These are phyloP conservation scores for Chinchilla lanigera DNA, from an alignment of 2,113 vertebrate species.

Conservation along the genomic window DNA sequence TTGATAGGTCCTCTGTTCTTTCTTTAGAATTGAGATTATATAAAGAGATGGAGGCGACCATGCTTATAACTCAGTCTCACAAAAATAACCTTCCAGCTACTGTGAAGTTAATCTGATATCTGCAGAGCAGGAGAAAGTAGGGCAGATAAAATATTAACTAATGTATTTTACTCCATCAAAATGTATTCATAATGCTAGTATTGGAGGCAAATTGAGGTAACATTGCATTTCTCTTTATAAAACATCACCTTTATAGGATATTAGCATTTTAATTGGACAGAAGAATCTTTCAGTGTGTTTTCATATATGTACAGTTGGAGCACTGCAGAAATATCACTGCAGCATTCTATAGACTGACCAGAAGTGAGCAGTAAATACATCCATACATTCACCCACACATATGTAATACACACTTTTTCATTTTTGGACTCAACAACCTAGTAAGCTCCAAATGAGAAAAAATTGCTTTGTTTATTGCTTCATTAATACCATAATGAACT, in stretches of 20 bases:
- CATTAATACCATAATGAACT: background rate
- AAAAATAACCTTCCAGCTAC: background rate
- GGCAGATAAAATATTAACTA: background rate
- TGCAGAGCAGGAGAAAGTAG: background rate
- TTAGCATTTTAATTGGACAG: conserved; percentile 12
- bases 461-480: background rate
- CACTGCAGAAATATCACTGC: background rate
- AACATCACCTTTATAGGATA: background rate
- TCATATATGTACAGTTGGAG: background rate
- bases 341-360: background rate
- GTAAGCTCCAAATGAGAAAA: background rate
- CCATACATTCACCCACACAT: no score
- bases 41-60: background rate
- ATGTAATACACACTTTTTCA: background rate
- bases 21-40: background rate
- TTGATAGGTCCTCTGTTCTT: background rate
- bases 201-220: background rate
- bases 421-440: background rate
- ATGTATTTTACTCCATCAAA: background rate
- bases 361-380: background rate
- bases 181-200: background rate
- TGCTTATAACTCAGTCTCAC: background rate
- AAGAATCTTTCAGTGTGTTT: background rate
- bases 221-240: background rate
- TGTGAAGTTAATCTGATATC: background rate